Evolutionary conservation across 2,888 invertebrate species (phyloP).

Genomic region (Amphimallon solstitiale): DNA sequence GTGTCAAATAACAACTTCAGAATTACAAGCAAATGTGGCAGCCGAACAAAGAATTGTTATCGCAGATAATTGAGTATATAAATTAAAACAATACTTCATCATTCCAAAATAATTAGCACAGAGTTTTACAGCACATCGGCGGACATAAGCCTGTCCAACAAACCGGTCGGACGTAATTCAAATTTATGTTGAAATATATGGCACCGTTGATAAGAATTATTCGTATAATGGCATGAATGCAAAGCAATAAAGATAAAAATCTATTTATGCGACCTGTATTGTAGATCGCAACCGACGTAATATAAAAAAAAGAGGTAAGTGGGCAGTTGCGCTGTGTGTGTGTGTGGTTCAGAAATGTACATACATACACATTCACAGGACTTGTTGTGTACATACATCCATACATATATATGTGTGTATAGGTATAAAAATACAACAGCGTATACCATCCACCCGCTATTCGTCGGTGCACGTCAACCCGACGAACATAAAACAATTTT

Average conservation of each 20-base stretch:
- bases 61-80: too few species aligned
- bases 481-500: conserved; percentile 32
- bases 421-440: conserved; percentile 1
- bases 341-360: not conserved
- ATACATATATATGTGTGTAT: not conserved
- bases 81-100: too few species aligned
- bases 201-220: conserved; percentile 40
- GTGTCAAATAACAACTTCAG: too few species aligned
- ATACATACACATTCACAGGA: conserved; percentile 1
- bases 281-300: conserved; percentile 4
- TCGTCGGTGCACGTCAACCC: conserved; percentile 14
- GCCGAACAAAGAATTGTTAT: too few species aligned
- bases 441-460: conserved; percentile 4
- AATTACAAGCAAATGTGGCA: too few species aligned
- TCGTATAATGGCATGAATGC: conserved; percentile 44
- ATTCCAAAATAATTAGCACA: too few species aligned
- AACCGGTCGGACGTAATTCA: not conserved
- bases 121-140: not conserved
- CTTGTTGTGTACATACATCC: not conserved
- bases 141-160: not conserved
- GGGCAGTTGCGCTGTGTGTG: conserved; percentile 9
- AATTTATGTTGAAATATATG: conserved; percentile 37
- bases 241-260: conserved; percentile 43
- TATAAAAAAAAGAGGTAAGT: conserved; percentile 21
- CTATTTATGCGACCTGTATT: conserved; percentile 39